Conservation (phyloP, 2,113 vertebrate genomes). For the Ctenodactylus gundi region DNA sequence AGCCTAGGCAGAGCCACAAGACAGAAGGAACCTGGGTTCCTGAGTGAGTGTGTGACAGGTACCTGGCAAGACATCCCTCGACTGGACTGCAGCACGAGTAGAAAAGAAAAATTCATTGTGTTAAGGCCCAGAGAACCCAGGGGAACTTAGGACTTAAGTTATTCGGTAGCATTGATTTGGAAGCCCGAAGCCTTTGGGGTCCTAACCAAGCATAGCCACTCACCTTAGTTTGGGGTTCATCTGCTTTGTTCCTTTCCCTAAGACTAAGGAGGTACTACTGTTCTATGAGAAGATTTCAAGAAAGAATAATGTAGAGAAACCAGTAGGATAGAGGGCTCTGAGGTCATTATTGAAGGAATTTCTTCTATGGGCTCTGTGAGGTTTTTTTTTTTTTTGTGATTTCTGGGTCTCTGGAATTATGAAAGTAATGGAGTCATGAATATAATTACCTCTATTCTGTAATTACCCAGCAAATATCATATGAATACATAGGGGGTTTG, state of each 20-base stretch:
- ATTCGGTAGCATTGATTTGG: not conserved
- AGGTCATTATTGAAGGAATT: constrained; percentile 44
- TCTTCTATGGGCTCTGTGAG: constrained; percentile 43
- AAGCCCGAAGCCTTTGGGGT: not conserved
- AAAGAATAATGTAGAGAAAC: not conserved
- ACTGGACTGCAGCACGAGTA: not conserved
- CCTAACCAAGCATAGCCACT: not conserved
- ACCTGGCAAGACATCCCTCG: not conserved
- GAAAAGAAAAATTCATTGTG: not conserved
- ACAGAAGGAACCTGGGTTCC: not conserved
- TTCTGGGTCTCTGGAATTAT: constrained; percentile 74
- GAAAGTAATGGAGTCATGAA: constrained; percentile 79
- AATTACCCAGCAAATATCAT: constrained; percentile 80
- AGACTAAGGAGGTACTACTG: not conserved
- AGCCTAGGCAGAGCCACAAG: not conserved
- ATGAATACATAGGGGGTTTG: constrained; percentile 80
- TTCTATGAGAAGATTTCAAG: not conserved
- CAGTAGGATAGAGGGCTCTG: not conserved
- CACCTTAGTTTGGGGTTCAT: not conserved
- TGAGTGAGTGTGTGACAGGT: not conserved
- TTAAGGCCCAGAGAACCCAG: not conserved
- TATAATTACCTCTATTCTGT: constrained; percentile 81
- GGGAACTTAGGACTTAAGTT: not conserved
- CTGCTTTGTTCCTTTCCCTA: not conserved
- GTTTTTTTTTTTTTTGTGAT: constrained; percentile 21